These are phyloP conservation scores for Galaxea fascicularis DNA, from an alignment of 92 coral and sea anemone genomes.

Conservation along the genomic window DNA sequence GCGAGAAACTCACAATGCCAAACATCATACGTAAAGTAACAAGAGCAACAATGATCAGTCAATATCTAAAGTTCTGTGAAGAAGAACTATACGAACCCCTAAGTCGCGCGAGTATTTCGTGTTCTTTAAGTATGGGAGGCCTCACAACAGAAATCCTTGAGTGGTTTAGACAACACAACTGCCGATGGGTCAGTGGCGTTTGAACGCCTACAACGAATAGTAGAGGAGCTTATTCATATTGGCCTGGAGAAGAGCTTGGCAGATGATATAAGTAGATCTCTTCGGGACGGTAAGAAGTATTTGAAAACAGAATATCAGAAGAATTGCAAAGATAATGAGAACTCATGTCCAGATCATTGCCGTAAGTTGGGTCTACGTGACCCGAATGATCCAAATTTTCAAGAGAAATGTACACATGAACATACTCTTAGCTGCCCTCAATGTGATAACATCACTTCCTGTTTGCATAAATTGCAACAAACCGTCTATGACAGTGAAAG, in stretches of 20 bases:
- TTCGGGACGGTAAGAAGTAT: conserved; percentile 45
- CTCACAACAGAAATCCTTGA: conserved; percentile 61
- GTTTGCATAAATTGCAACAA: conserved; percentile 59
- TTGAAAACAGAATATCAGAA: conserved; percentile 42
- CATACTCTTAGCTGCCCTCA: conserved; percentile 62
- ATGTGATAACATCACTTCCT: conserved; percentile 66
- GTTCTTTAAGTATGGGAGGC: conserved; percentile 63
- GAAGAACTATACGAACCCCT: conserved; percentile 66
- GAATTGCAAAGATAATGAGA: conserved; percentile 69
- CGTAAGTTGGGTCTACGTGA: conserved; percentile 61
- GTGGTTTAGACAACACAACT: conserved; percentile 72
- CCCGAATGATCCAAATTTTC: conserved; percentile 61
- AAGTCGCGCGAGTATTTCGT: conserved; percentile 71
- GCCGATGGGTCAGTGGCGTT: conserved; percentile 39
- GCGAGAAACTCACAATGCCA: conserved; percentile 70
- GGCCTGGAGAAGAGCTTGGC: conserved; percentile 41
- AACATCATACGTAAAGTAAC: conserved; percentile 78
- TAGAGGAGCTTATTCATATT: conserved; percentile 37
- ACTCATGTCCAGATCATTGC: conserved; percentile 45
- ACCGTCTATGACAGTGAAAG: conserved; percentile 52
- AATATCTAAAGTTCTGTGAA: conserved; percentile 66
- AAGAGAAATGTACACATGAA: conserved; percentile 52
- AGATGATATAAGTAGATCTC: conserved; percentile 43
- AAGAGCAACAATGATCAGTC: conserved; percentile 77
- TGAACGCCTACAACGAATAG: conserved; percentile 32